phyloP scores from a whole-genome alignment of 2,113 vertebrate species.

The Axis porcinus region DNA sequence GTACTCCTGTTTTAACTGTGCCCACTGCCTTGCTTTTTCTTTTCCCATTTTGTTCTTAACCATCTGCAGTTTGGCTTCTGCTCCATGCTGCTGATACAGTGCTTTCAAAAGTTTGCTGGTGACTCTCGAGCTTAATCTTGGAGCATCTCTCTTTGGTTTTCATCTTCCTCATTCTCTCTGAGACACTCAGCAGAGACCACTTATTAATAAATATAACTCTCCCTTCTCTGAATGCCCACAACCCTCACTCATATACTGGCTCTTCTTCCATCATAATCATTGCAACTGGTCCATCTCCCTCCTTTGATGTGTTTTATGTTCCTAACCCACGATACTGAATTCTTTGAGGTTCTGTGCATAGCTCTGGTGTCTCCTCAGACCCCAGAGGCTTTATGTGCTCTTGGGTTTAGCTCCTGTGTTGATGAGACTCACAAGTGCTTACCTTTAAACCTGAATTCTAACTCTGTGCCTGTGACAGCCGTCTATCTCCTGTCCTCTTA shows the following conservation, averaged over 20 bases:
- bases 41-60: neutral
- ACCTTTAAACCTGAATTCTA: neutral
- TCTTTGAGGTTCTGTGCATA: neutral
- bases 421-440: neutral
- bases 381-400: neutral
- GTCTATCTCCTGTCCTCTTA: neutral
- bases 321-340: neutral
- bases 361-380: neutral
- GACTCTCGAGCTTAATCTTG: neutral
- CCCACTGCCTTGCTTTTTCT: neutral
- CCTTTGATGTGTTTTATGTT: neutral
- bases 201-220: neutral
- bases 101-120: neutral
- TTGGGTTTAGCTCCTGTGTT: neutral
- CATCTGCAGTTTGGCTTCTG: neutral
- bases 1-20: neutral
- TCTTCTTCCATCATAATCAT: neutral
- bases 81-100: neutral
- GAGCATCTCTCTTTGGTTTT: neutral
- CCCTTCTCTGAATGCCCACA: neutral
- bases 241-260: neutral
- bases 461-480: neutral
- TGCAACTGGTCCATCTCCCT: neutral
- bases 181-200: neutral
- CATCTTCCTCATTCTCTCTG: neutral